Conservation (phyloP, 2,888 invertebrate species). For the Nomada hirtipes region DNA sequence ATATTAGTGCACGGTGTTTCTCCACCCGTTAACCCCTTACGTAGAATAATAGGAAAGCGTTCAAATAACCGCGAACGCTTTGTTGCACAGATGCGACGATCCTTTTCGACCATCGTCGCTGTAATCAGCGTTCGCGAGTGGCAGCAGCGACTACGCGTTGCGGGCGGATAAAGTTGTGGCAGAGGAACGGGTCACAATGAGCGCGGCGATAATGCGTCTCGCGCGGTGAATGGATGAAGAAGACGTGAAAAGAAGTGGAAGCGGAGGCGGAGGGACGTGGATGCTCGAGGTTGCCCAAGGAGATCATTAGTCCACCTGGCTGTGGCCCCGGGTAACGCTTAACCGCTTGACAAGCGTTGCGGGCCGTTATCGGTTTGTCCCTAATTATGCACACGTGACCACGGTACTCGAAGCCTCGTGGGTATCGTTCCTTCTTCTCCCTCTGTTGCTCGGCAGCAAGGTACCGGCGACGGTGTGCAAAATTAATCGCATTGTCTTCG, state of each 20-base stretch:
- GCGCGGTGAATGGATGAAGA: slow-evolving; percentile 70
- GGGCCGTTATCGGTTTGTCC: slow-evolving; percentile 74
- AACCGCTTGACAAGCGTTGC: slow-evolving; percentile 74
- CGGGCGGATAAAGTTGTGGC: slow-evolving; percentile 70
- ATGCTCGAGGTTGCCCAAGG: slow-evolving; percentile 71
- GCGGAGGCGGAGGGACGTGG: slow-evolving; percentile 50
- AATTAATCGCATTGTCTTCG: slow-evolving; percentile 57
- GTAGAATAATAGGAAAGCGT: neutral
- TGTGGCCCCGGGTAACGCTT: slow-evolving; percentile 72
- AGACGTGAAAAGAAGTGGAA: slow-evolving; percentile 53
- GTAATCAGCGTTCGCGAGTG: slow-evolving; percentile 63
- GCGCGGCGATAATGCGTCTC: slow-evolving; percentile 75
- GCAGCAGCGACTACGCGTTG: slow-evolving; percentile 41
- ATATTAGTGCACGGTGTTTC: too few relatives aligned
- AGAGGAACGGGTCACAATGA: slow-evolving; percentile 73
- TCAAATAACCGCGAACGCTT: slow-evolving; percentile 25
- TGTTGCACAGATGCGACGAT: slow-evolving; percentile 42
- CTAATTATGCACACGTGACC: slow-evolving; percentile 74
- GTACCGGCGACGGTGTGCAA: slow-evolving; percentile 32
- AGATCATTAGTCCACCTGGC: slow-evolving; percentile 79
- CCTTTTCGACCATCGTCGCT: slow-evolving; percentile 60
- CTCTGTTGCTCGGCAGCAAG: neutral
- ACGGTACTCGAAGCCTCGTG: slow-evolving; percentile 43
- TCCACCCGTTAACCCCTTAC: too few relatives aligned
- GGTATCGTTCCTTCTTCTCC: slow-evolving; percentile 17